Evolutionary conservation across 1,140 invertebrate species (phyloP).

Genomic region (Drosophila tristis): DNA sequence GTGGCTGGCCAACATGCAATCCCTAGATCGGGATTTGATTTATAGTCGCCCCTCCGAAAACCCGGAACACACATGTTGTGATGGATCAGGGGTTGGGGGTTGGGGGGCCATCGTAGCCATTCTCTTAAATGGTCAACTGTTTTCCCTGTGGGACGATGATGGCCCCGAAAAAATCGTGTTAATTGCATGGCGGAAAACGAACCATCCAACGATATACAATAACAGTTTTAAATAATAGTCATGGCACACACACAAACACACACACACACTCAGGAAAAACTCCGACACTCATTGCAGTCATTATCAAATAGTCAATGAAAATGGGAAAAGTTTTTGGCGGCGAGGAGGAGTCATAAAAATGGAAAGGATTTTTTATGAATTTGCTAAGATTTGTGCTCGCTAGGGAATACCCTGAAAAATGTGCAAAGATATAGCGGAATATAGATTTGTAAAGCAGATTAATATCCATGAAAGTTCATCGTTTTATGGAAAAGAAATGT

Average conservation of each 20-base stretch:
- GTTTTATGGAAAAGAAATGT: too few relatives aligned
- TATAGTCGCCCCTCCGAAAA: slow-evolving; percentile 5
- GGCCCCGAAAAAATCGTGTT: slow-evolving; percentile 29
- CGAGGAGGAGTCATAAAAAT: too few relatives aligned
- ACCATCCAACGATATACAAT: slow-evolving; percentile 40
- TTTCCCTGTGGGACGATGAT: slow-evolving; percentile 18
- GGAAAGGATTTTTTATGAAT: too few relatives aligned
- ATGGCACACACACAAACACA: not conserved
- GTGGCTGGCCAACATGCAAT: slow-evolving; percentile 60
- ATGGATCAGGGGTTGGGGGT: not conserved
- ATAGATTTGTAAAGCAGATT: too few relatives aligned
- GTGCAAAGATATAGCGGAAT: too few relatives aligned
- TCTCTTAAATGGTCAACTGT: slow-evolving; percentile 26
- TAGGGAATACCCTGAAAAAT: too few relatives aligned
- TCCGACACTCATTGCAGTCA: slow-evolving; percentile 1
- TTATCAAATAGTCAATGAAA: slow-evolving; percentile 24
- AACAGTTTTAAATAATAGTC: slow-evolving; percentile 30
- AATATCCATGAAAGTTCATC: too few relatives aligned
- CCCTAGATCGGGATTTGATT: slow-evolving; percentile 53
- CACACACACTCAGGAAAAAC: not conserved
- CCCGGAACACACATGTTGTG: slow-evolving; percentile 29
- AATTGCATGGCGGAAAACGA: slow-evolving; percentile 28
- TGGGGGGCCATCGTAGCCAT: not conserved
- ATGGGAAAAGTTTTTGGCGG: too few relatives aligned
- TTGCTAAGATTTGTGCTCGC: too few relatives aligned